Percentiles rank a stretch among this genome's conserved stretches.
Evolutionary conservation across 2,888 invertebrate species (phyloP).

Genomic region (Hyposoter didymator): DNA sequence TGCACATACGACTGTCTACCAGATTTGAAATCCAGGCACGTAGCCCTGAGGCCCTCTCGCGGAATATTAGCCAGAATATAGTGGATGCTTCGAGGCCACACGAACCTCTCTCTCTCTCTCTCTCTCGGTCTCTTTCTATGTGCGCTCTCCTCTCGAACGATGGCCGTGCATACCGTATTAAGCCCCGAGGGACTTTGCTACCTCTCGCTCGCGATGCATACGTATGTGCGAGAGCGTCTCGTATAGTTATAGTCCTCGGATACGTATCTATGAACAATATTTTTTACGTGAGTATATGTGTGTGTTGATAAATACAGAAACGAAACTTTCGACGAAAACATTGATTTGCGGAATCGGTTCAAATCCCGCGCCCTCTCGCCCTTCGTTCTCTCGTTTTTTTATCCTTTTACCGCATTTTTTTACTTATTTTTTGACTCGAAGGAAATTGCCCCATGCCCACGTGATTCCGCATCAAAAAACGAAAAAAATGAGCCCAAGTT

Average conservation of each 20-base stretch:
- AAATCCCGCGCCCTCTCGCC: too few species aligned
- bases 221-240: conserved; percentile 59
- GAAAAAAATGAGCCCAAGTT: too few species aligned
- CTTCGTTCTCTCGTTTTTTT: too few species aligned
- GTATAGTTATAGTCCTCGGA: conserved; percentile 13
- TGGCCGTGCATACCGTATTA: conserved; percentile 83
- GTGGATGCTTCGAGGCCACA: conserved; percentile 79
- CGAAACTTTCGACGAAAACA: not conserved
- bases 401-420: too few species aligned
- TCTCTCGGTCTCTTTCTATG: conserved; percentile 12
- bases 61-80: conserved; percentile 81
- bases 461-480: too few species aligned
- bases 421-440: too few species aligned
- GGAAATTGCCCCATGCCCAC: too few species aligned
- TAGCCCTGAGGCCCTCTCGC: conserved; percentile 79
- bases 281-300: not conserved
- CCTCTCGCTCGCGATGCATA: conserved; percentile 67
- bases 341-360: not conserved
- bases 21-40: conserved; percentile 78
- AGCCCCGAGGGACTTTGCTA: conserved; percentile 79
- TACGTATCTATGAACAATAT: not conserved
- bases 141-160: conserved; percentile 63
- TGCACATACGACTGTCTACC: conserved; percentile 43
- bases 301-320: not conserved
- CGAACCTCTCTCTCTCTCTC: conserved; percentile 63